A percentile compares a stretch with the other conserved stretches of the same genome.
Conservation (phyloP, 1,140 invertebrate genomes). For the Hyles euphorbiae region DNA sequence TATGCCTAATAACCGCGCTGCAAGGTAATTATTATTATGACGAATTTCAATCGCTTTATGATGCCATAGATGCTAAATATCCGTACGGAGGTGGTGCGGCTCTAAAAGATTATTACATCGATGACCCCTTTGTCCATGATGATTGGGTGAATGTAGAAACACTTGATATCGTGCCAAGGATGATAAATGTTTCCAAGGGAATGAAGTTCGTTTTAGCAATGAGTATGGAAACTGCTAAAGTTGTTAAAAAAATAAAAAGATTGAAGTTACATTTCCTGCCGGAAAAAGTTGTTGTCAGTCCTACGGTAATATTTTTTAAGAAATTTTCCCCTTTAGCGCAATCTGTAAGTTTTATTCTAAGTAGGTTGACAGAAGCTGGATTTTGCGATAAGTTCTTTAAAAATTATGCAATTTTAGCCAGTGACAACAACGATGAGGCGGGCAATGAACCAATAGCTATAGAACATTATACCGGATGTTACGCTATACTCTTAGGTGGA, state of each 20-base stretch:
- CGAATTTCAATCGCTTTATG: conserved; percentile 41
- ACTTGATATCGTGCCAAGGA: conserved; percentile 26
- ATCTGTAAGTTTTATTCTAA: conserved; percentile 38
- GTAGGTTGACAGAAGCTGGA: conserved; percentile 39
- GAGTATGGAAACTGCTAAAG: conserved; percentile 35
- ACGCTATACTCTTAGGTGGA: conserved; percentile 38
- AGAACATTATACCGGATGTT: conserved; percentile 51
- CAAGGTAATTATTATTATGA: conserved; percentile 41
- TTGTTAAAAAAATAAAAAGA: conserved; percentile 29
- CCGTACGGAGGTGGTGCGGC: conserved; percentile 43
- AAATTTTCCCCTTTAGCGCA: conserved; percentile 47
- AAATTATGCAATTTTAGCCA: conserved; percentile 25
- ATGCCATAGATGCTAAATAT: conserved; percentile 42
- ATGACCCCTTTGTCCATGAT: conserved; percentile 39
- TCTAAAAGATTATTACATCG: conserved; percentile 51
- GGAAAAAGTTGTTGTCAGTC: conserved; percentile 35
- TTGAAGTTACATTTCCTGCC: conserved; percentile 37
- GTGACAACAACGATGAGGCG: conserved; percentile 12
- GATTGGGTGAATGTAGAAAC: conserved; percentile 42
- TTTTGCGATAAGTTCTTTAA: conserved; percentile 43
- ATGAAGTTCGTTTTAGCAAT: conserved; percentile 50
- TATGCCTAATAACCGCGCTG: conserved; percentile 46
- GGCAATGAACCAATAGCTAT: conserved; percentile 32
- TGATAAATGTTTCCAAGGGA: conserved; percentile 39
- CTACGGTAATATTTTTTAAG: conserved; percentile 53